A percentile compares a stretch with the other conserved stretches of the same genome.
phyloP scores from a whole-genome alignment of 2,797 vertebrate species.

The Pipistrellus pipistrellus region DNA sequence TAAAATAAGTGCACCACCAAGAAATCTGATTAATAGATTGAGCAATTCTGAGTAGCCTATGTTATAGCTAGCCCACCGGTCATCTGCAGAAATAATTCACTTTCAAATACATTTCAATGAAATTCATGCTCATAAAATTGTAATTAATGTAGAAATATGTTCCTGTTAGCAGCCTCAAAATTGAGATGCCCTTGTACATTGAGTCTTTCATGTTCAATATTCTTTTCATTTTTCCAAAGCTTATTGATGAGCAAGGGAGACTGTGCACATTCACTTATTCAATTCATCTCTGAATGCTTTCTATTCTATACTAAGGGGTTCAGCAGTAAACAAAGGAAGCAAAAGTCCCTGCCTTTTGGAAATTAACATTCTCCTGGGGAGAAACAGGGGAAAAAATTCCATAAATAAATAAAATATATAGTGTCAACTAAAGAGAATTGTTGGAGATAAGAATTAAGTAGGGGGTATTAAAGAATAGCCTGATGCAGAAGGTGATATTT shows the following conservation, averaged over 20 bases:
- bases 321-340: not conserved
- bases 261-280: not conserved
- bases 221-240: not conserved
- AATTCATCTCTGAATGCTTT: not conserved
- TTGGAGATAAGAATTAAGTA: not conserved
- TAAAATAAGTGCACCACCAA: not conserved
- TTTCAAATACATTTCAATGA: constrained; percentile 17
- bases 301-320: not conserved
- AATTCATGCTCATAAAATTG: not conserved
- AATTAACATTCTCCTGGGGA: not conserved
- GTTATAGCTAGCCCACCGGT: not conserved
- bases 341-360: not conserved
- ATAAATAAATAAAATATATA: not conserved
- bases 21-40: not conserved
- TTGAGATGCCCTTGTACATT: not conserved
- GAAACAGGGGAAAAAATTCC: not conserved
- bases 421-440: not conserved
- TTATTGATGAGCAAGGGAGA: not conserved
- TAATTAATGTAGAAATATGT: not conserved
- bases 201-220: not conserved
- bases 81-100: not conserved
- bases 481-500: not conserved
- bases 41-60: not conserved
- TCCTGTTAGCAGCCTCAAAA: not conserved
- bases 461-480: not conserved